A percentile compares a stretch with the other conserved stretches of the same genome.
Conservation (phyloP, 2,113 vertebrate genomes). For the Phylloscopus whistleri region DNA sequence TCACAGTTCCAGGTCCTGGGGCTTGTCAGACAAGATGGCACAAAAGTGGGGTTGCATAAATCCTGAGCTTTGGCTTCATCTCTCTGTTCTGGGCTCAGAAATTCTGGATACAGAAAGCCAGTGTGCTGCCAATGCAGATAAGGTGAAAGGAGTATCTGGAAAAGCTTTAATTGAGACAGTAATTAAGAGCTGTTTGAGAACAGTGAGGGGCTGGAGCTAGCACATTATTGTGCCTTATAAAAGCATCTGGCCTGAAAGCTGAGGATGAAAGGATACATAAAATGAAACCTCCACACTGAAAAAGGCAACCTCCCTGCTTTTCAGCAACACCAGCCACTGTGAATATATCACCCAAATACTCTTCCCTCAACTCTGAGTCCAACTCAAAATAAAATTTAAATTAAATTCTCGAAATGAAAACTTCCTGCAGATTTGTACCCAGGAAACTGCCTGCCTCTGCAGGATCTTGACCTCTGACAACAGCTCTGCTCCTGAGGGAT, state of each 20-base stretch:
- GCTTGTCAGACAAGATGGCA: background rate
- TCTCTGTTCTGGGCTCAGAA: background rate
- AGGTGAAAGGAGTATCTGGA: background rate
- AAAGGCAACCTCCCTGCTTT: background rate
- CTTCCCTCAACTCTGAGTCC: background rate
- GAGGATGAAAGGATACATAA: background rate
- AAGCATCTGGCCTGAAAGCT: background rate
- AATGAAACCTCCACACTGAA: background rate
- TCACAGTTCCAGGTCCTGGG: background rate
- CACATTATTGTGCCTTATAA: background rate
- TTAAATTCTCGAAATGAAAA: background rate
- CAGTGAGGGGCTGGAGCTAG: background rate
- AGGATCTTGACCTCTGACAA: background rate
- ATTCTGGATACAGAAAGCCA: background rate
- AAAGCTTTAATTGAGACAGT: slow-evolving; percentile 13
- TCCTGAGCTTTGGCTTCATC: background rate
- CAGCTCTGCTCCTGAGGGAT: background rate
- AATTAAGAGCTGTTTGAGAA: slow-evolving; percentile 22
- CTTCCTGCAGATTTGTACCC: background rate
- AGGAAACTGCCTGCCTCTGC: background rate
- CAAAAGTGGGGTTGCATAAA: background rate
- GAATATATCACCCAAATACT: background rate
- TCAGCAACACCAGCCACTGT: background rate
- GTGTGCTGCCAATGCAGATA: background rate
- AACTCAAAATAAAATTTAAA: background rate